Conservation (phyloP, 2,888 invertebrate species). For the Hypomecis atomaria region DNA sequence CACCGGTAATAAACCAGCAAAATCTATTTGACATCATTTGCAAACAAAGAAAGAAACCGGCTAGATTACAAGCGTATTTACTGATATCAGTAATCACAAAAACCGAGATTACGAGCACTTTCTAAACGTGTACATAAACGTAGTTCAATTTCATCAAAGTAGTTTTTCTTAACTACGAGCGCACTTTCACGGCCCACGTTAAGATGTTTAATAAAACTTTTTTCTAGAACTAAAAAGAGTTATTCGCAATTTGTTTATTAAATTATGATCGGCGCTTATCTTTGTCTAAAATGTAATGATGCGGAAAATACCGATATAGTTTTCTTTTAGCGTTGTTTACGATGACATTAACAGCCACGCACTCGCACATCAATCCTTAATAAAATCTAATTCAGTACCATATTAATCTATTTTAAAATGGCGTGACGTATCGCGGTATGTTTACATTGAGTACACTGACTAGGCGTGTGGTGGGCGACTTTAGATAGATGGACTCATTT, state of each 20-base stretch:
- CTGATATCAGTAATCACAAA: slow-evolving; percentile 7
- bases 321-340: slow-evolving; percentile 10
- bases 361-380: slow-evolving; percentile 19
- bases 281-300: slow-evolving; percentile 2
- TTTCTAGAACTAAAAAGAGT: no score
- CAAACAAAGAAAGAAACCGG: slow-evolving; percentile 1
- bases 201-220: not conserved
- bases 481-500: not conserved
- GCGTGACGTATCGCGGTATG: slow-evolving; percentile 24
- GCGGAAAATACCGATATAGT: slow-evolving; percentile 6
- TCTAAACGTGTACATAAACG: slow-evolving; percentile 3
- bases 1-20: no score
- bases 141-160: slow-evolving; percentile 10
- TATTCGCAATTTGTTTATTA: not conserved
- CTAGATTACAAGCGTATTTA: slow-evolving; percentile 8
- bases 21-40: not conserved
- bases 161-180: not conserved
- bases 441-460: slow-evolving; percentile 19
- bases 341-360: slow-evolving; percentile 26
- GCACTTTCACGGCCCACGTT: not conserved
- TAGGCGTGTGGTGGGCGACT: slow-evolving; percentile 14
- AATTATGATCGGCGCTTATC: slow-evolving; percentile 3
- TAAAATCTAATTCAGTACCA: slow-evolving; percentile 31
- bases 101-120: not conserved
- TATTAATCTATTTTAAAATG: slow-evolving; percentile 25